phyloP scores from a whole-genome alignment of 2,888 invertebrate species.

The Agriopis leucophaearia region DNA sequence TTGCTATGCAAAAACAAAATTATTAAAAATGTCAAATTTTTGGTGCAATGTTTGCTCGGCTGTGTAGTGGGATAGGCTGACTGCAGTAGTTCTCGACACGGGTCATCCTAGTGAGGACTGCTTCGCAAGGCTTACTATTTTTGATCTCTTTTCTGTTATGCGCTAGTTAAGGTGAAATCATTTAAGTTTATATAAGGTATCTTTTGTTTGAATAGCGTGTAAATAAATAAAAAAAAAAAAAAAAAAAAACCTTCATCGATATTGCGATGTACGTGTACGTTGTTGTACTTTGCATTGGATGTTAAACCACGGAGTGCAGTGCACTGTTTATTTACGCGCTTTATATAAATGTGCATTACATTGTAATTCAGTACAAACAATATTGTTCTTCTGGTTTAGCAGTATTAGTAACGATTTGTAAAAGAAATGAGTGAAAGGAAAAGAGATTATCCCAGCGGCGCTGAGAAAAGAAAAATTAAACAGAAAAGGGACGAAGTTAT shows the following conservation, averaged over 20 bases:
- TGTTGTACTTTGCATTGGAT: slow-evolving; percentile 23
- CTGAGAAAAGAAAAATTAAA: slow-evolving; percentile 45
- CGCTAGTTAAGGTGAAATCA: too few relatives aligned
- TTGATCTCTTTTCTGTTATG: too few relatives aligned
- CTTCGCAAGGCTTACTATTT: too few relatives aligned
- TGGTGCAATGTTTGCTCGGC: too few relatives aligned
- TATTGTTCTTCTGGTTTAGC: slow-evolving; percentile 28
- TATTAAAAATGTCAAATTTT: too few relatives aligned
- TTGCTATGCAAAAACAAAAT: too few relatives aligned
- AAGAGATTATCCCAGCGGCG: slow-evolving; percentile 43
- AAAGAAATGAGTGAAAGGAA: slow-evolving; percentile 43
- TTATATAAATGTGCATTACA: slow-evolving; percentile 37
- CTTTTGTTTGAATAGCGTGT: too few relatives aligned
- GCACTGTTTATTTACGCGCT: slow-evolving; percentile 39
- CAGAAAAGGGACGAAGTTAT: slow-evolving; percentile 45
- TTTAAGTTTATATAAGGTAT: too few relatives aligned
- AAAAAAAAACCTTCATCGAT: slow-evolving; percentile 1
- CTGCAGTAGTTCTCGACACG: too few relatives aligned
- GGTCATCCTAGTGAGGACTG: too few relatives aligned
- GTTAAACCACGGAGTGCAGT: slow-evolving; percentile 28
- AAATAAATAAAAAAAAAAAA: too few relatives aligned
- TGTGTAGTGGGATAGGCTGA: too few relatives aligned
- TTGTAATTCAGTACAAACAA: slow-evolving; percentile 39
- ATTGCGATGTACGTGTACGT: background rate
- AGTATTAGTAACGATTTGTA: slow-evolving; percentile 33